Evolutionary conservation across 37 sponge, comb jelly and placozoan genomes (phyloP), one percentile per base, ranked within the genome.

Genomic region (Amphimedon queenslandica): DNA sequence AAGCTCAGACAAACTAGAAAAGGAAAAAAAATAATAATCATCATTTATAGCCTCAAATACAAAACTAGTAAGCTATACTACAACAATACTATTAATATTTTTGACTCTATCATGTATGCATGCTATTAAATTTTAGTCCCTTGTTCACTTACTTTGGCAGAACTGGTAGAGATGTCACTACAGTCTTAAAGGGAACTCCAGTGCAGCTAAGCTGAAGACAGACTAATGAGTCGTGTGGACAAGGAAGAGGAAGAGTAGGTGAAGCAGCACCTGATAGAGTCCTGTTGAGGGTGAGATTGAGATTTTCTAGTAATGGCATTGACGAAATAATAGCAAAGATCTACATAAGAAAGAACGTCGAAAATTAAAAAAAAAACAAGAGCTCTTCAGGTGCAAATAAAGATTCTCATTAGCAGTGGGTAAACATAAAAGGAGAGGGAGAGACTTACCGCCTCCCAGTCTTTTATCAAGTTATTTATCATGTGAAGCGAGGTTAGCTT

Each of bases 1-100:
- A 2, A 85, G 85, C 63, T 85, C 85, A 36, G 78, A 57, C 29
- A 85, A 57, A 37, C 85, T 85, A 57, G 3, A 51, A 6, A 56
- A 2, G 18, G 39, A 37, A 38, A 24, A 34, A 37, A 0, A 67
- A 27, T 0, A 3, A 34, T 67, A 6, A 66, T 36, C 37, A 31
- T 3, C 33, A 31, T 2, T 30, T n/a, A n/a, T n/a, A n/a, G n/a
- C n/a, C n/a, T 31, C 23, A 31, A 31, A 63, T 23, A 63, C 6
- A n/a, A n/a, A n/a, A n/a, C n/a, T n/a, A n/a, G n/a, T n/a, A n/a
- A 6, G 16, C 32, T 24, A 21, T 13, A 30, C 40, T 23, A n/a
- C 6, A 34, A 33, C 39, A 30, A 37, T 23, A 30, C 20, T 47
- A 47, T 47, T 18, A 8, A 47, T 47, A 47, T 47, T 47, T 18